Conservation (phyloP, 2,888 invertebrate species). For the Dasypogon diadema region DNA sequence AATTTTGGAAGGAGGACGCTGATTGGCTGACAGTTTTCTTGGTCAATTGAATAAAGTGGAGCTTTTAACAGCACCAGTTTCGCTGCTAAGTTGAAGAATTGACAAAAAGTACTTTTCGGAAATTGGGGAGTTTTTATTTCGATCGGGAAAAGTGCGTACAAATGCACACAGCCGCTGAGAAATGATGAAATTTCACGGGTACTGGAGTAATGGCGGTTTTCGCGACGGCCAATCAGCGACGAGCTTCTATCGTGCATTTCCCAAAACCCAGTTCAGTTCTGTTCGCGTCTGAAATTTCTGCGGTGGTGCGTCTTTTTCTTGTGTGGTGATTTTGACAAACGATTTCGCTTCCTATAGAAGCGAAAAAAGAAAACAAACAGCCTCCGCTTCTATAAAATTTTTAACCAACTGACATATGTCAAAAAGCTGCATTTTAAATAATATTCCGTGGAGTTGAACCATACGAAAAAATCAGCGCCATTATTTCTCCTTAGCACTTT, state of each 20-base stretch:
- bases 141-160: background rate
- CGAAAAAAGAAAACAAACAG: conserved; percentile 51
- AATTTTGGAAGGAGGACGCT: conserved; percentile 49
- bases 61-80: background rate
- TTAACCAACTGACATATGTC: conserved; percentile 46
- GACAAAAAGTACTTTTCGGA: background rate
- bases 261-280: conserved; percentile 51
- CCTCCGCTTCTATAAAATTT: conserved; percentile 25
- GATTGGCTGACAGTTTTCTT: conserved; percentile 51
- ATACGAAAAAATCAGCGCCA: conserved; percentile 35
- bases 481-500: conserved; percentile 26
- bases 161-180: background rate
- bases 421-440: conserved; percentile 16
- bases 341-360: conserved; percentile 51
- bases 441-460: background rate
- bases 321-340: conserved; percentile 56
- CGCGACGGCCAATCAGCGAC: conserved; percentile 78
- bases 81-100: background rate
- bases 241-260: conserved; percentile 72
- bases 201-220: conserved; percentile 74
- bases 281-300: conserved; percentile 58
- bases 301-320: conserved; percentile 58
- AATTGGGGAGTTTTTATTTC: background rate
- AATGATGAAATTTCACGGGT: conserved; percentile 1
- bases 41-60: conserved; percentile 16